Evolutionary conservation across 2,888 invertebrate species (phyloP).

Genomic region (Idaea dimidiata): DNA sequence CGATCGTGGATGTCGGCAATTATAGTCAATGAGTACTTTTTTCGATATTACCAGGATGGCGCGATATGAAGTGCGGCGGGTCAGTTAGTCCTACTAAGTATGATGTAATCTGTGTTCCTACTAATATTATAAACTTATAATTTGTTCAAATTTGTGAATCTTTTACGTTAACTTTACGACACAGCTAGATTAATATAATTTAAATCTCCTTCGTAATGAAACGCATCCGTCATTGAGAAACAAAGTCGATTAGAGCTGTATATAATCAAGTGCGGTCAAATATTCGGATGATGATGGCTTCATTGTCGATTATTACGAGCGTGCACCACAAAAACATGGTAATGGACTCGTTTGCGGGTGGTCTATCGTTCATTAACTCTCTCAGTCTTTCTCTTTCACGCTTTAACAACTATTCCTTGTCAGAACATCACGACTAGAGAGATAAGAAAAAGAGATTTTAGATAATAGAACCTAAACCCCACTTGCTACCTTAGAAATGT

Average conservation of each 20-base stretch:
- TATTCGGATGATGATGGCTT: constrained; percentile 68
- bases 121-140: too few species aligned
- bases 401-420: constrained; percentile 25
- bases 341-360: constrained; percentile 65
- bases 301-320: constrained; percentile 66
- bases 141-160: too few species aligned
- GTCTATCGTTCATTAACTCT: constrained; percentile 42
- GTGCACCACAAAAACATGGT: constrained; percentile 57
- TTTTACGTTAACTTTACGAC: too few species aligned
- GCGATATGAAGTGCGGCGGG: too few species aligned
- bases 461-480: too few species aligned
- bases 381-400: constrained; percentile 51
- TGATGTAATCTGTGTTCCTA: too few species aligned
- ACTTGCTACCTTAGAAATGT: background rate
- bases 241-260: background rate
- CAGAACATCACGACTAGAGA: constrained; percentile 11
- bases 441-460: constrained; percentile 6
- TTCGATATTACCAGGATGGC: background rate
- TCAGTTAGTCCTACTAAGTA: too few species aligned
- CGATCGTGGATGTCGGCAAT: background rate
- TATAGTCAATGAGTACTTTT: background rate
- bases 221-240: background rate
- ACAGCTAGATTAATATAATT: background rate
- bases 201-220: background rate
- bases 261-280: constrained; percentile 3